phyloP scores from a whole-genome alignment of 2,113 vertebrate genomes.

The Scartelaos histophorus region DNA sequence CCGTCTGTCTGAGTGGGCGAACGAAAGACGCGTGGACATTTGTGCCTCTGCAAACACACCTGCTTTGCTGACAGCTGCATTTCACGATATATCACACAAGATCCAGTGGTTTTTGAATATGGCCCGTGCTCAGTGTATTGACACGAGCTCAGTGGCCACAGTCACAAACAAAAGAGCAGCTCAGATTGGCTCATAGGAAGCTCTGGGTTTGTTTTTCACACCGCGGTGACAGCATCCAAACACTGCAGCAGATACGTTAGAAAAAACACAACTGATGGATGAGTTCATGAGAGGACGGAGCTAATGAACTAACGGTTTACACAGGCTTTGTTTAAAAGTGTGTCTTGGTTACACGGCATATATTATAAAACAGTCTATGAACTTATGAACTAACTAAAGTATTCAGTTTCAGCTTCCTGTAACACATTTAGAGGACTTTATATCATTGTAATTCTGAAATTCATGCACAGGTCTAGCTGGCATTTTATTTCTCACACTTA shows the following conservation, averaged over 20 bases:
- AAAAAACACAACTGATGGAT: constrained; percentile 20
- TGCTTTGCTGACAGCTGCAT: constrained; percentile 54
- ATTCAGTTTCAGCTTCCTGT: too few species aligned
- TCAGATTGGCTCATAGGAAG: constrained; percentile 41
- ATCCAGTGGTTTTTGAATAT: constrained; percentile 38
- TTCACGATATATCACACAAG: constrained; percentile 46
- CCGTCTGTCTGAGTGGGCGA: constrained; percentile 12
- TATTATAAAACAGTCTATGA: not conserved
- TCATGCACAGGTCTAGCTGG: too few species aligned
- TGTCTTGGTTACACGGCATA: not conserved
- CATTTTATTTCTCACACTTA: too few species aligned
- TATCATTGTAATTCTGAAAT: too few species aligned
- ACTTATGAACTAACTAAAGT: not conserved
- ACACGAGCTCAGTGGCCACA: constrained; percentile 32
- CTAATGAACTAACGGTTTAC: not conserved
- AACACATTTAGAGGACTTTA: too few species aligned
- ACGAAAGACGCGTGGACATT: not conserved
- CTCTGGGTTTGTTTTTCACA: constrained; percentile 63
- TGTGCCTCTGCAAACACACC: constrained; percentile 65
- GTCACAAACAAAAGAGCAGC: constrained; percentile 27
- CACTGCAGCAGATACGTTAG: constrained; percentile 54
- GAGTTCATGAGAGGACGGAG: constrained; percentile 14
- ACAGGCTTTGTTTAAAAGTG: not conserved
- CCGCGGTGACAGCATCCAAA: constrained; percentile 56
- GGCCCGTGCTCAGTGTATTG: constrained; percentile 33